Evolutionary conservation across 2,797 vertebrate genomes (phyloP), one percentile per base, ranked within the genome.

Genomic region (Platalea minor): DNA sequence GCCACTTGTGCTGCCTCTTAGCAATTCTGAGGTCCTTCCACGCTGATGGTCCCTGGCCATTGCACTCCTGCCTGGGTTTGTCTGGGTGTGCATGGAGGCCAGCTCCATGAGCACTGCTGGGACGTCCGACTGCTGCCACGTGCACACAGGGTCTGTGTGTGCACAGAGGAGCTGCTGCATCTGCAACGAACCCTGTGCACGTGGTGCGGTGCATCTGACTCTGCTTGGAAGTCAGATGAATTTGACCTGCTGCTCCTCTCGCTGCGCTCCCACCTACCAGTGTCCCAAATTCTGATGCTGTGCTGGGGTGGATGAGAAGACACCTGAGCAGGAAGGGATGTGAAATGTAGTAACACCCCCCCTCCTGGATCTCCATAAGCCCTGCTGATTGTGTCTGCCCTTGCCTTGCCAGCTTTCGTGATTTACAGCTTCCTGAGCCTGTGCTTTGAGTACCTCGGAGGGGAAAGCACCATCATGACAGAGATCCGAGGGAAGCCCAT

Each of bases 361-460:
- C 8, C 12, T 67, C 28, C 19, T 2, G 0, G n/a, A 75, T 54
- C 75, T 61, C 64, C 46, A 39, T 72, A 73, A 86, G 28, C 68
- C 65, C 84, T 88, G 50, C 78, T 94, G 85, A 95, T 69, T 4
- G 0, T 69, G 31, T 76, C 33, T 56, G 33, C 61, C 37, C 93
- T 76, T 97, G 88, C 97, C 68, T 97, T 94, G 94, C 14, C 98
- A 99, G 99, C 99, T 10, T 99, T 99, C 45, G 99, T 99, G 93
- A 99, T 99, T 95, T 99, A 99, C 97, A 99, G 99, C 96, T 99
- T 99, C 97, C 98, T 99, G 97, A 99, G 99, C 96, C 98, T 99
- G 91, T 99, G 99, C 88, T 99, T 99, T 28, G 99, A 99, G 97
- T 99, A 99, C 96, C 98, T 99, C 0, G 99, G 99, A 53, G 99